Evolutionary conservation across 2,888 invertebrate genomes (phyloP), one percentile per base, ranked within the genome.

Genomic region (Cryptophagus acutangulus): DNA sequence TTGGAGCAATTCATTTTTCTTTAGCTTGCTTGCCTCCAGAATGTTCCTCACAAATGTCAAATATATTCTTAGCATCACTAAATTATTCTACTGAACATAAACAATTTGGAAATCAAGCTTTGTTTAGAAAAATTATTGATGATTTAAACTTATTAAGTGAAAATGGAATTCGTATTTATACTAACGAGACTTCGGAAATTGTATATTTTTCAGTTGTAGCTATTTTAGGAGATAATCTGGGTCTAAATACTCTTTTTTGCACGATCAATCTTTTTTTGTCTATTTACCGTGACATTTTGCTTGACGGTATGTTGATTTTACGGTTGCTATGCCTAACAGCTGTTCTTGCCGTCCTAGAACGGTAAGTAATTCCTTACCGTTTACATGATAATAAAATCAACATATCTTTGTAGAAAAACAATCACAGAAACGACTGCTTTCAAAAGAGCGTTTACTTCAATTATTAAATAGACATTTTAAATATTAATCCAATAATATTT

Each of bases 31-130:
- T 58, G 18, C 57, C 55, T 17, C 49, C 48, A 16, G 20, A 52
- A 15, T 38, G 36, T 13, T 13, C 34, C 12, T 46, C 47, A 10
- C 29, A 38, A 33, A 40, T 52, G 30, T 41, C 46, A 41, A 46
- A 52, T 43, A 46, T 57, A 9, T 54, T 57, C 49, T 46, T 57
- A 29, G 51, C 49, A 14, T 46, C 41, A 15, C 31, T 60, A 26
- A 30, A 57, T 40, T 46, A 53, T 45, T 29, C 51, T 15, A 16
- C 43, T 25, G 59, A 58, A 45, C 36, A 50, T 33, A 57, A 54
- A 39, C 40, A 41, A 15, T 51, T 47, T 37, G 52, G 48, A 9
- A 58, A 56, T 44, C 36, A 38, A 26, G 34, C 44, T 31, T 49
- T 48, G 26, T 51, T 59, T 45, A 12, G 44, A n/a, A 41, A 46